Evolutionary conservation across 2,113 vertebrate species (phyloP).

Genomic region (Brachyistius frenatus): DNA sequence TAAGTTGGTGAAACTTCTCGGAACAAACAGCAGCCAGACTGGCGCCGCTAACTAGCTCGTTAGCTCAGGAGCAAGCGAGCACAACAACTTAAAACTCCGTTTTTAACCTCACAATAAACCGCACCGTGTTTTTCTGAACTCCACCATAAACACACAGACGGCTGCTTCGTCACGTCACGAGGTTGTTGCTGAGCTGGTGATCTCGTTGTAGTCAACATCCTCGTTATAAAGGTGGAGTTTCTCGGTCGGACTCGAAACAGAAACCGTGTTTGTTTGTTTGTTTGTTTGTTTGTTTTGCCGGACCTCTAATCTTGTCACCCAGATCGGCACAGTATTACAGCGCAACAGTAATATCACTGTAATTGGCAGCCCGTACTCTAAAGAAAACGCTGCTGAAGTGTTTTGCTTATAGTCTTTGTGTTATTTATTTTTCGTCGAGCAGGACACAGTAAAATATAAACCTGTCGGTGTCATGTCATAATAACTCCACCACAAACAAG

Average conservation of each 20-base stretch:
- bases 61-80: background rate
- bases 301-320: background rate
- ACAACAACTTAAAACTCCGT: background rate
- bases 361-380: background rate
- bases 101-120: background rate
- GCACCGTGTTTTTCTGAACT: background rate
- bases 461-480: background rate
- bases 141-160: rapidly evolving
- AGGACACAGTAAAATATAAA: background rate
- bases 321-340: background rate
- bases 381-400: background rate
- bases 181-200: constrained; percentile 6
- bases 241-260: constrained; percentile 1
- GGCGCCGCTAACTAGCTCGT: constrained; percentile 63
- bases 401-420: too few relatives aligned
- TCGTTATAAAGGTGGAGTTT: background rate
- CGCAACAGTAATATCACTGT: background rate
- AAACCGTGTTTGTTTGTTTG: background rate
- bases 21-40: constrained; percentile 49
- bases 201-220: background rate
- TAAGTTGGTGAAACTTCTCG: constrained; percentile 17
- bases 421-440: background rate
- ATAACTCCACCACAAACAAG: too few relatives aligned
- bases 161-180: rapidly evolving
- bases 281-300: background rate